Evolutionary conservation across 2,797 vertebrate species (phyloP), one percentile per base, ranked within the genome.

Genomic region (Poeciliopsis infans): DNA sequence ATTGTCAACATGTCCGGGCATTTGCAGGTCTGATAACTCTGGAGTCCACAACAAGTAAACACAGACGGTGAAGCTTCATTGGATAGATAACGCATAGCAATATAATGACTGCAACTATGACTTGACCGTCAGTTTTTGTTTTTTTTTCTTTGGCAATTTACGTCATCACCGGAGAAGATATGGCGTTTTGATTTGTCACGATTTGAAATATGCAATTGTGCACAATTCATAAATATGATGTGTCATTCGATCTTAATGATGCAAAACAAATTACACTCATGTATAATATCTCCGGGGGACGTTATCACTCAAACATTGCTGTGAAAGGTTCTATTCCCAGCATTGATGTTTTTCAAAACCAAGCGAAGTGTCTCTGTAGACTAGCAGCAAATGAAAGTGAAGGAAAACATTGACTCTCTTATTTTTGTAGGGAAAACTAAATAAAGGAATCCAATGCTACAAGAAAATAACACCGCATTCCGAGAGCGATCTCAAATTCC

Each of bases 1-100:
- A 71, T 25, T 77, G 70, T 43, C 66, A 88, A 92, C 91, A 79
- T 85, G 93, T 82, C 90, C 75, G 78, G 92, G 86, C 94, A 87
- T 74, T 82, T 31, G 11, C 72, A 36, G 43, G 75, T 43, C 78
- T 43, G 78, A 85, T 84, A 83, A 69, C 79, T 81, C 72, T 33
- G 6, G 71, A 85, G 77, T 36, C 76, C 33, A 57, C 2, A 2
- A 68, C 39, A 83, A 75, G 80, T 81, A 81, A 79, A 90, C 76
- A 74, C 18, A 83, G 49, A 88, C 85, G n/a, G 70, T 64, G 51
- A 49, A 68, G 76, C 45, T 79, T 89, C 75, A 81, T 45, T 61
- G 61, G 64, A 49, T 64, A 78, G 39, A 31, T 57, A 76, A 84
- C 51, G 47, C 7, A 78, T 46, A 81, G 79, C 53, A 76, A 64